Evolutionary conservation across 2,797 vertebrate genomes (phyloP).

Genomic region (Takifugu ocellatus): DNA sequence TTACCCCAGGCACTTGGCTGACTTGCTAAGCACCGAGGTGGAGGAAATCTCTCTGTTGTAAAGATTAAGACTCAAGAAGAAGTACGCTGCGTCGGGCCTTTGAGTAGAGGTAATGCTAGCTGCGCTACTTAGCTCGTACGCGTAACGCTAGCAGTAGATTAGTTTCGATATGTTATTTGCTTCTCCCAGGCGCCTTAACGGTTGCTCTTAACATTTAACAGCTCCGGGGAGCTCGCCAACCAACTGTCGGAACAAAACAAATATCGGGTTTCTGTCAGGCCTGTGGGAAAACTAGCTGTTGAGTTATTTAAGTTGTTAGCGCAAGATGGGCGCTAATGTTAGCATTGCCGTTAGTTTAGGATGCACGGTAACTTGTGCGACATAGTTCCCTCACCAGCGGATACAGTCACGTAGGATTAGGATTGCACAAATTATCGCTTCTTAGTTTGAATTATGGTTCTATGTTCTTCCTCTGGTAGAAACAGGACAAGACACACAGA

Average conservation of each 20-base stretch:
- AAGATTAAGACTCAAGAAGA: conserved; percentile 70
- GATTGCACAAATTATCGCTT: background rate
- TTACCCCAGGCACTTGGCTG: conserved; percentile 43
- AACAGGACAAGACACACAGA: conserved; percentile 45
- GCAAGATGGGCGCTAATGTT: background rate
- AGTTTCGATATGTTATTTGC: conserved; percentile 21
- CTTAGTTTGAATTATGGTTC: background rate
- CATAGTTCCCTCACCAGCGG: conserved; percentile 6
- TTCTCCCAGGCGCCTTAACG: background rate
- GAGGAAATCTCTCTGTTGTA: conserved; percentile 57
- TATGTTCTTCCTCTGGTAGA: conserved; percentile 61
- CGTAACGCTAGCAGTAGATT: background rate
- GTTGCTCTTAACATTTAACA: background rate
- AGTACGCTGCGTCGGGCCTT: conserved; percentile 72
- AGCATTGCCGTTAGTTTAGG: background rate
- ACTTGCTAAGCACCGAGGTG: conserved; percentile 26
- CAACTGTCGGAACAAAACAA: conserved; percentile 8
- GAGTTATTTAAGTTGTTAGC: conserved; percentile 9
- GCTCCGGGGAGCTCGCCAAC: background rate
- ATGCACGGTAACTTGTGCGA: conserved; percentile 32
- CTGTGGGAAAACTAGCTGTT: conserved; percentile 10
- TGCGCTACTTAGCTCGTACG: conserved; percentile 47
- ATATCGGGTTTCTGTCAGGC: conserved; percentile 20
- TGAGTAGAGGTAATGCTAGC: conserved; percentile 64
- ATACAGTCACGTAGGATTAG: background rate